Base-by-base conservation (phyloP, 2,797 vertebrate genomes). In the Florisuga fusca region DNA sequence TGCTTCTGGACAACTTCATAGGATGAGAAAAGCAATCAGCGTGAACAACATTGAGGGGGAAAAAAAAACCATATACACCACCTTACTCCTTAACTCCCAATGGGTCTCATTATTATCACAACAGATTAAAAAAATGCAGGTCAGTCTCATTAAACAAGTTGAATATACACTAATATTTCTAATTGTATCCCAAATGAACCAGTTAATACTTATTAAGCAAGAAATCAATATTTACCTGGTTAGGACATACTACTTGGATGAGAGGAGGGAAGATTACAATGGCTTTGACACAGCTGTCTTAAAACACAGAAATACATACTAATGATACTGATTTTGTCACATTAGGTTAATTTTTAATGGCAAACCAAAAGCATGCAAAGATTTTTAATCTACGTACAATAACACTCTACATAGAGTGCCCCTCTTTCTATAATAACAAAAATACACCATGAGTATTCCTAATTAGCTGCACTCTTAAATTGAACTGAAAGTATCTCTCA, bases 91-190 rank as follows among this genome's bases (percentile, higher is more conserved):
- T 58, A 77, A 91, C 12, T 92, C 94, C 92, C 93, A 88, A 53
- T 1, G 89, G 82, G 29, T 45, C 79, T 87, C 84, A 80, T 94
- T 91, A 97, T 80, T 94, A 87, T 66, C 78, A 75, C 12, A 84
- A 57, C 17, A 63, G 38, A 91, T 87, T 75, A 29, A 57, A 89
- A 92, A 82, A 91, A 53, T 3, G 55, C 76, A 86, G 66, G 55
- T 53, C 82, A 73, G 34, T 63, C 76, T 94, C 89, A 91, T 93
- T 91, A 92, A 86, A 57, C 54, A 76, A 61, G 27, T 2, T 86
- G 74, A 92, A 90, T 84, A 93, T 43, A 95, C 22, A 75, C 73
- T 93, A 94, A 90, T 93, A 96, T 76, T 88, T 90, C 71, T 95
- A 95, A 93, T 46, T 63, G 55, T 21, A 92, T 81, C 82, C 82